Percentiles rank a stretch among this genome's conserved stretches.
phyloP scores from a whole-genome alignment of 2,888 invertebrate genomes.

The Tachystola acroxantha region DNA sequence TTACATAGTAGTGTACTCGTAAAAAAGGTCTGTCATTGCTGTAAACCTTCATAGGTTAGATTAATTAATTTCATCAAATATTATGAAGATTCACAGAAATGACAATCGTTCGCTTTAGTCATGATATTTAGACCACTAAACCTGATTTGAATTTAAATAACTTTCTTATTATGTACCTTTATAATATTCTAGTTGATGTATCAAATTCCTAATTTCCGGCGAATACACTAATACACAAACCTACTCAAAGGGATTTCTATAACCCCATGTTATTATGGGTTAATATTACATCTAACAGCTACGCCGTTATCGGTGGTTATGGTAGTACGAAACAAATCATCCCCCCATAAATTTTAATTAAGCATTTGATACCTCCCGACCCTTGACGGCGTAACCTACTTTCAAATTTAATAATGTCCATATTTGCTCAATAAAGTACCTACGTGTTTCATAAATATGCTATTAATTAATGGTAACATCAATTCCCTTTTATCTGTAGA shows the following conservation, averaged over 20 bases:
- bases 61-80: too few relatives aligned
- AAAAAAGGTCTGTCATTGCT: too few relatives aligned
- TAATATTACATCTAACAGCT: conserved; percentile 41
- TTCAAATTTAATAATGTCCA: conserved; percentile 34
- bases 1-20: too few relatives aligned
- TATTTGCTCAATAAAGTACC: conserved; percentile 22
- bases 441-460: not conserved
- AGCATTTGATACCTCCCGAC: conserved; percentile 47
- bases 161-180: too few relatives aligned
- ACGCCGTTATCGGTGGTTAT: conserved; percentile 24
- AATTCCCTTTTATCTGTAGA: not conserved
- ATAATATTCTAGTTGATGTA: too few relatives aligned
- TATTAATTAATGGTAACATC: conserved; percentile 1
- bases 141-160: too few relatives aligned
- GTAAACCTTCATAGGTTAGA: too few relatives aligned
- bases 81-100: too few relatives aligned
- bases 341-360: conserved; percentile 64
- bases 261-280: conserved; percentile 41
- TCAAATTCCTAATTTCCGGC: not conserved
- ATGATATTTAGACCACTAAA: too few relatives aligned
- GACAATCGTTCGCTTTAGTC: too few relatives aligned
- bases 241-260: conserved; percentile 43
- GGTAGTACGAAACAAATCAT: conserved; percentile 45
- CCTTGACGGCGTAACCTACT: conserved; percentile 31
- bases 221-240: not conserved